A percentile compares a stretch with the other conserved stretches of the same genome.
phyloP scores from a whole-genome alignment of 2,797 vertebrate genomes.

The Champsocephalus gunnari region DNA sequence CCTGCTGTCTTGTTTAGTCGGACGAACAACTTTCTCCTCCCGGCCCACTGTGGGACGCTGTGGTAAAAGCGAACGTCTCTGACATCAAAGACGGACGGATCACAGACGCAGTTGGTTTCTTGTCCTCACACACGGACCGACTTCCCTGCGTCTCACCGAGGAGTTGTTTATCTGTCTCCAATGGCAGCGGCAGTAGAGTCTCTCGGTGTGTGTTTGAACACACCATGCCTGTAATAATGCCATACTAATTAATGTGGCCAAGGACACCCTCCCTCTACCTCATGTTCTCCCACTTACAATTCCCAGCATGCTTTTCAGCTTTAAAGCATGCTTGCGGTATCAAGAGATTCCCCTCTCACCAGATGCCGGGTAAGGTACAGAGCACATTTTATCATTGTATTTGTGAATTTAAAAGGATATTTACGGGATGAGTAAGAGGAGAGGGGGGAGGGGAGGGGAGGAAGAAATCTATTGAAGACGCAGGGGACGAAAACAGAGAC shows the following conservation, averaged over 20 bases:
- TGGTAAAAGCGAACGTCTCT: slow-evolving; percentile 16
- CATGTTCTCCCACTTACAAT: slow-evolving; percentile 77
- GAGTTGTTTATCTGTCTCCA: slow-evolving; percentile 54
- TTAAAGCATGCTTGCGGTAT: slow-evolving; percentile 74
- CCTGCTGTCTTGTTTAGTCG: neutral
- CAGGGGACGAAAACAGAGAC: slow-evolving; percentile 40
- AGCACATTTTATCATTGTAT: slow-evolving; percentile 71
- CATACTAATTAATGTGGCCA: slow-evolving; percentile 83
- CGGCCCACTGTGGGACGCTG: neutral
- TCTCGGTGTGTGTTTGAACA: slow-evolving; percentile 56
- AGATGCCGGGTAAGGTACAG: slow-evolving; percentile 68
- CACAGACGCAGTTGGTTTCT: slow-evolving; percentile 19
- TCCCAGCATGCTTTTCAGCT: slow-evolving; percentile 82
- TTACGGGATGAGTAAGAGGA: slow-evolving; percentile 57
- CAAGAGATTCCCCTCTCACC: slow-evolving; percentile 76
- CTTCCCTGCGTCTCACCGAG: slow-evolving; percentile 20
- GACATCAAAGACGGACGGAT: slow-evolving; percentile 48
- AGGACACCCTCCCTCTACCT: slow-evolving; percentile 79
- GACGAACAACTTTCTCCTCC: slow-evolving; percentile 22
- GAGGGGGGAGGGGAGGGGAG: slow-evolving; percentile 20
- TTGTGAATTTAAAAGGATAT: slow-evolving; percentile 79
- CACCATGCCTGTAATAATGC: slow-evolving; percentile 72
- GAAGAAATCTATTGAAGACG: slow-evolving; percentile 55
- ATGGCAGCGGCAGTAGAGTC: slow-evolving; percentile 50
- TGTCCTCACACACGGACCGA: slow-evolving; percentile 13